Evolutionary conservation across 2,888 invertebrate species (phyloP).

Genomic region (Xylophagus ater): DNA sequence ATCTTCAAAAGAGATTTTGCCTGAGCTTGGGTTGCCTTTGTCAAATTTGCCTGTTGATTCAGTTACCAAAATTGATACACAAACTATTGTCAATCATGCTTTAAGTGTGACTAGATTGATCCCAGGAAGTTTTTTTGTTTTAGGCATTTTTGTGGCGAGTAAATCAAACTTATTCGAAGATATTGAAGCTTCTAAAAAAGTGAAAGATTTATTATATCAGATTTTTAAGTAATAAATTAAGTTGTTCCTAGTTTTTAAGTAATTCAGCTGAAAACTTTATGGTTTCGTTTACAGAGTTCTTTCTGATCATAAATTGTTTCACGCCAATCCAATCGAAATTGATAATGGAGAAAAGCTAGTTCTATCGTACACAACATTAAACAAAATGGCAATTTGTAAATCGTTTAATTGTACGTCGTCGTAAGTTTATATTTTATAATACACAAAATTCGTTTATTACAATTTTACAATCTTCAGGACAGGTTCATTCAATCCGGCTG

Average conservation of each 20-base stretch:
- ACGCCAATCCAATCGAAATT: constrained; percentile 42
- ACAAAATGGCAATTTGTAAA: constrained; percentile 30
- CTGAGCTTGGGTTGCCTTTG: not conserved
- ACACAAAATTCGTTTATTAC: not conserved
- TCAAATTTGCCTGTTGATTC: constrained; percentile 34
- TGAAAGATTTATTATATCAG: constrained; percentile 28
- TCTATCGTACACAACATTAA: constrained; percentile 46
- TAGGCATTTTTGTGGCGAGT: constrained; percentile 66
- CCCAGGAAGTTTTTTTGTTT: constrained; percentile 77
- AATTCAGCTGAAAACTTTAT: not conserved
- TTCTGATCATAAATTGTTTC: constrained; percentile 46
- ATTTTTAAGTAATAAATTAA: constrained; percentile 25
- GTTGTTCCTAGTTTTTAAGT: not conserved
- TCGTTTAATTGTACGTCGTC: not conserved
- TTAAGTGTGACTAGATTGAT: constrained; percentile 80
- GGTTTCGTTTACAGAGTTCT: constrained; percentile 26
- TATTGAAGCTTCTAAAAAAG: constrained; percentile 26
- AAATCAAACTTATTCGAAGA: constrained; percentile 50
- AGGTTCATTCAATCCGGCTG: constrained; percentile 49
- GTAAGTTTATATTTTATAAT: not conserved
- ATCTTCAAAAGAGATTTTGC: constrained; percentile 11
- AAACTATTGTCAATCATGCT: constrained; percentile 69
- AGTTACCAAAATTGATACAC: constrained; percentile 44
- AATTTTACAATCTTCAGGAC: too few relatives aligned
- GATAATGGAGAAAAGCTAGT: constrained; percentile 49